These are phyloP conservation scores for Sapayoa aenigma DNA, from an alignment of 2,113 vertebrate genomes.

Conservation along the genomic window DNA sequence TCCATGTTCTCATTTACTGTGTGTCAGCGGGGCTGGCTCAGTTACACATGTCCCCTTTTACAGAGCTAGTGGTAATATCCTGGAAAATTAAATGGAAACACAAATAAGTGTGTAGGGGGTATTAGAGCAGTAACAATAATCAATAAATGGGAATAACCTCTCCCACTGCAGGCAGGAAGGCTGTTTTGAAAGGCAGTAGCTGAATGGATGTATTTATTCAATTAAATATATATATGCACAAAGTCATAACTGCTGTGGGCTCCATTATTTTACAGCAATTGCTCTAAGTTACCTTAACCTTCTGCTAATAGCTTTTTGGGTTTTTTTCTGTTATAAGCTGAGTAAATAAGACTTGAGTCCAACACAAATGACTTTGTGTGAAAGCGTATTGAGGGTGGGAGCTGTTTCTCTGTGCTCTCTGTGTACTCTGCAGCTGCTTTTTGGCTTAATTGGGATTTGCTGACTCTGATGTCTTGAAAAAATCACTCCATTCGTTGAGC, in stretches of 20 bases:
- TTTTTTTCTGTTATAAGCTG: neutral
- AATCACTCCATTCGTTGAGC: neutral
- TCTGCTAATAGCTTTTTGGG: constrained; percentile 17
- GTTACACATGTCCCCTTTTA: neutral
- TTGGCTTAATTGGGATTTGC: neutral
- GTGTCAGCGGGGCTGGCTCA: neutral
- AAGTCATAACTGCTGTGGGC: neutral
- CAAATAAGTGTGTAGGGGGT: neutral
- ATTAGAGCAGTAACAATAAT: constrained; percentile 12
- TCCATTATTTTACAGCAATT: neutral
- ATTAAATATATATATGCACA: constrained; percentile 1
- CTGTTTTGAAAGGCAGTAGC: neutral
- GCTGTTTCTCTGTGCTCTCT: neutral
- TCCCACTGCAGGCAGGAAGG: neutral
- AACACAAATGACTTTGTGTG: neutral
- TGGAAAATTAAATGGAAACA: constrained; percentile 26
- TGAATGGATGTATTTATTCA: constrained; percentile 44
- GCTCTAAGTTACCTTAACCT: constrained; percentile 7
- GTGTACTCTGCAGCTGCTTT: neutral
- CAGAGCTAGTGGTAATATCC: neutral
- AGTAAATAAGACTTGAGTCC: neutral
- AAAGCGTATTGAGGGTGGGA: neutral
- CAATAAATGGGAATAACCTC: constrained; percentile 31
- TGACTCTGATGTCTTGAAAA: neutral
- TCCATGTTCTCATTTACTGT: neutral